A percentile compares a stretch with the other conserved stretches of the same genome.
These are phyloP conservation scores for Chaetura pelagica DNA, from an alignment of 2,113 vertebrate species.

Conservation along the genomic window DNA sequence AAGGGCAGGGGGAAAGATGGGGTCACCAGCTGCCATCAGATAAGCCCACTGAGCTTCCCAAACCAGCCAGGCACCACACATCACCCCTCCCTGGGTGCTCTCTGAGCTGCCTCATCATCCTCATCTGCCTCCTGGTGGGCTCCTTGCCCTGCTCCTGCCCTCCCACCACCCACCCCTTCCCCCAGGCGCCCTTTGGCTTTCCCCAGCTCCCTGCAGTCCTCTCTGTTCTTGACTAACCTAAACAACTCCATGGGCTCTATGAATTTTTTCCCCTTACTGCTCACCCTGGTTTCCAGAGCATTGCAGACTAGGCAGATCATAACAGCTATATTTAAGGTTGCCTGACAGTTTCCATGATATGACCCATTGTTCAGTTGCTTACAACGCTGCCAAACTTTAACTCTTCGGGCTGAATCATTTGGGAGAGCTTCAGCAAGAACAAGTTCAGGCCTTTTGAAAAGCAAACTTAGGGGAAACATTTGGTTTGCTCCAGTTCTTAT, in stretches of 20 bases:
- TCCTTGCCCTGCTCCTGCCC: neutral
- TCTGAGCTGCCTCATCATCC: neutral
- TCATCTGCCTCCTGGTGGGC: neutral
- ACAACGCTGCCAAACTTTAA: slow-evolving; percentile 41
- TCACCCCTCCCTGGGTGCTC: neutral
- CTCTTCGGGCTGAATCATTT: neutral
- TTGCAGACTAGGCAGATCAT: slow-evolving; percentile 68
- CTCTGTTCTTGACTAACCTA: slow-evolving; percentile 40
- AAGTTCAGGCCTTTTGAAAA: neutral
- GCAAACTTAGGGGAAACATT: neutral
- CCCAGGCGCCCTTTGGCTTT: neutral
- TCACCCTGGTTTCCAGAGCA: slow-evolving; percentile 65
- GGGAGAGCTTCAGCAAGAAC: neutral
- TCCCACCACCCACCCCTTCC: neutral
- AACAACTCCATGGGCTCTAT: slow-evolving; percentile 53
- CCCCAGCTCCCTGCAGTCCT: neutral
- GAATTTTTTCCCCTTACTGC: slow-evolving; percentile 58
- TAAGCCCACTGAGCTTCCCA: neutral
- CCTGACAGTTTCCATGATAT: slow-evolving; percentile 67
- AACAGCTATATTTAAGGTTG: slow-evolving; percentile 70
- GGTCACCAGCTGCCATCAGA: neutral
- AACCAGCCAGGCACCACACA: neutral
- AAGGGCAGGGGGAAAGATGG: neutral
- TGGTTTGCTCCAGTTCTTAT: neutral
- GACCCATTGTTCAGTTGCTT: slow-evolving; percentile 47